Conservation (phyloP, 1,140 invertebrate genomes). For the Schmidtea mediterranea region DNA sequence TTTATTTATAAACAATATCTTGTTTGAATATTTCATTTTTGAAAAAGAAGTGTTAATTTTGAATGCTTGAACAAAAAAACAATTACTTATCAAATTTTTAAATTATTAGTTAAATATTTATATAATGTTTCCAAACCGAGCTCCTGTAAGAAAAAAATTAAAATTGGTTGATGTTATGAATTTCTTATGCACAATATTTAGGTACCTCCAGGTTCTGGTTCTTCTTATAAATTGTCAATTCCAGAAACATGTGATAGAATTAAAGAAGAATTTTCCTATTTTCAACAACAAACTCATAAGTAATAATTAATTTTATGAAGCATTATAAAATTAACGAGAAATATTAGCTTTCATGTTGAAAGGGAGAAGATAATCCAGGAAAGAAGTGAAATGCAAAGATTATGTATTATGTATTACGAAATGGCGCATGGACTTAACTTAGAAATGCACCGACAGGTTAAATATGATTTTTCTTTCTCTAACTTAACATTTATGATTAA, state of each 20-base stretch:
- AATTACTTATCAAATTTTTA: no score
- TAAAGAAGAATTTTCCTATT: constrained; percentile 93
- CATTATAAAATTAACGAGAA: constrained; percentile 6
- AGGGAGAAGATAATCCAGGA: constrained; percentile 68
- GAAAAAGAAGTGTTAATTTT: no score
- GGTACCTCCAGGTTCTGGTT: constrained; percentile 29
- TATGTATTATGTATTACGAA: constrained; percentile 97
- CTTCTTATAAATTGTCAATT: constrained; percentile 77
- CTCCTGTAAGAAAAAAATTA: constrained; percentile 3
- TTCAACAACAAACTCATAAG: constrained; percentile 93
- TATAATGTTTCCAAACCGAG: constrained; percentile 5
- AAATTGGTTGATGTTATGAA: neutral
- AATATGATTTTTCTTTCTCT: constrained; percentile 1
- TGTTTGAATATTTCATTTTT: no score
- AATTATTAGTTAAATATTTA: no score
- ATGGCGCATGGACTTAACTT: constrained; percentile 96
- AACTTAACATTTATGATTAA: no score
- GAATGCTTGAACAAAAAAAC: no score
- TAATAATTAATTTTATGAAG: constrained; percentile 19
- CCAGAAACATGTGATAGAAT: constrained; percentile 82
- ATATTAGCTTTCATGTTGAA: constrained; percentile 33
- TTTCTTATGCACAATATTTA: neutral
- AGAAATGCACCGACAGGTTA: constrained; percentile 96
- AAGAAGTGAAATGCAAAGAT: constrained; percentile 85
- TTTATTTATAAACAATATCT: no score